Percentiles rank a stretch among this genome's conserved stretches.
Conservation (phyloP, 2,888 invertebrate species). For the Lasioglossum lativentre region DNA sequence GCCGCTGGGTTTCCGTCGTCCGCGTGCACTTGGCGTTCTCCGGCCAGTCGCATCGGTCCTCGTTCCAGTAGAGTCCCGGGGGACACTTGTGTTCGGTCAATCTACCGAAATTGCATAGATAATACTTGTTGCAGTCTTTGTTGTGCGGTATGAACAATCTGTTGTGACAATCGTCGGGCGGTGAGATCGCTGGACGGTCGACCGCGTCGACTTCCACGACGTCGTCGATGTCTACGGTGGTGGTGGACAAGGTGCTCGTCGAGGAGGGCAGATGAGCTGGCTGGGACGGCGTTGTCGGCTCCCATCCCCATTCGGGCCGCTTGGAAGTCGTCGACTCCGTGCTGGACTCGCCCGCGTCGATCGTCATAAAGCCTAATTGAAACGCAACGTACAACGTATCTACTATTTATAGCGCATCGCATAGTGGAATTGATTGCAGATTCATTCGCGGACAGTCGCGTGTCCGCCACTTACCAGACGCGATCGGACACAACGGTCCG, state of each 20-base stretch:
- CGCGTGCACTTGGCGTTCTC: slow-evolving; percentile 88
- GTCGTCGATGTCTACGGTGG: slow-evolving; percentile 71
- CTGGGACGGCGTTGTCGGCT: slow-evolving; percentile 49
- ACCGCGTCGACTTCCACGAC: slow-evolving; percentile 75
- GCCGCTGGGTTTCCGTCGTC: slow-evolving; percentile 56
- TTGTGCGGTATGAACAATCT: slow-evolving; percentile 88
- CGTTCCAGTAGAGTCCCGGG: slow-evolving; percentile 91
- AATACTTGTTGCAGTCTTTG: slow-evolving; percentile 91
- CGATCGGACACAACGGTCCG: slow-evolving; percentile 88
- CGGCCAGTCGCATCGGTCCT: slow-evolving; percentile 93
- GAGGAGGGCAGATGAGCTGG: slow-evolving; percentile 63
- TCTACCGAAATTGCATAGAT: slow-evolving; percentile 91
- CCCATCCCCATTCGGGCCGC: slow-evolving; percentile 39
- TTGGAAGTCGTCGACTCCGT: slow-evolving; percentile 36
- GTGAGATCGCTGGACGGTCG: slow-evolving; percentile 61
- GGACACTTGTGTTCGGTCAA: slow-evolving; percentile 91
- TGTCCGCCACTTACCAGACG: slow-evolving; percentile 68
- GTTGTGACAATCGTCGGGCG: slow-evolving; percentile 86
- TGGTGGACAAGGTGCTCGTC: slow-evolving; percentile 30
- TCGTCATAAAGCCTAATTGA: slow-evolving; percentile 31
- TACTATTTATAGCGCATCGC: neutral
- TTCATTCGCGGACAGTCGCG: neutral
- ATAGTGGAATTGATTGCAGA: neutral
- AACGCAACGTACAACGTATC: neutral
- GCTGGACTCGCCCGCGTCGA: slow-evolving; percentile 37